These are phyloP conservation scores for Antennarius maculatus DNA, from an alignment of 2,797 vertebrate species.

Conservation along the genomic window DNA sequence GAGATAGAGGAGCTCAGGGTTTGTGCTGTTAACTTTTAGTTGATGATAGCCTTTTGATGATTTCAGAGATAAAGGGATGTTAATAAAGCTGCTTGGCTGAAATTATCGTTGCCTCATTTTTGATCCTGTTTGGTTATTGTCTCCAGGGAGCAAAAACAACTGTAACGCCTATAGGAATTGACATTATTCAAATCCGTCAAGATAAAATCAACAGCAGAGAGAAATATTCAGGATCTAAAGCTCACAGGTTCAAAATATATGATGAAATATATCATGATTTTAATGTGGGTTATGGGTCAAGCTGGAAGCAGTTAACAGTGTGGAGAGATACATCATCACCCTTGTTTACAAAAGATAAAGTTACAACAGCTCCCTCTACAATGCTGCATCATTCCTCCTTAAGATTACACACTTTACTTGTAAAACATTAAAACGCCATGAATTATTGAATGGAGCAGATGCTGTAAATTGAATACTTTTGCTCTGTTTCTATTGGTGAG, in stretches of 20 bases:
- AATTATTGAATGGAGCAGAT: constrained; percentile 91
- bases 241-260: constrained; percentile 18
- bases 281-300: constrained; percentile 30
- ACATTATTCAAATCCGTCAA: constrained; percentile 42
- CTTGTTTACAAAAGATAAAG: constrained; percentile 63
- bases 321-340: constrained; percentile 35
- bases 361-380: constrained; percentile 49
- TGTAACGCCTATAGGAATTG: constrained; percentile 48
- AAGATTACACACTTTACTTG: constrained; percentile 86
- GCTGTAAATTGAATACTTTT: constrained; percentile 86
- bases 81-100: constrained; percentile 72
- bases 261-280: neutral
- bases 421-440: constrained; percentile 89
- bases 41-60: constrained; percentile 79
- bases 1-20: constrained; percentile 78
- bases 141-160: constrained; percentile 63
- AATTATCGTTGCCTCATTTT: constrained; percentile 66
- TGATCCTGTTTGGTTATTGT: constrained; percentile 68
- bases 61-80: constrained; percentile 76
- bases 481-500: constrained; percentile 79
- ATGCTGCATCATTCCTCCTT: constrained; percentile 51
- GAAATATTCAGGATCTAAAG: constrained; percentile 4
- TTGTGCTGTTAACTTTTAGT: constrained; percentile 80
- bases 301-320: constrained; percentile 52
- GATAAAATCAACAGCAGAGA: constrained; percentile 26